Percentiles rank a stretch among this genome's conserved stretches.
phyloP scores from a whole-genome alignment of 2,888 invertebrate species.

The Pseudococcus longispinus region DNA sequence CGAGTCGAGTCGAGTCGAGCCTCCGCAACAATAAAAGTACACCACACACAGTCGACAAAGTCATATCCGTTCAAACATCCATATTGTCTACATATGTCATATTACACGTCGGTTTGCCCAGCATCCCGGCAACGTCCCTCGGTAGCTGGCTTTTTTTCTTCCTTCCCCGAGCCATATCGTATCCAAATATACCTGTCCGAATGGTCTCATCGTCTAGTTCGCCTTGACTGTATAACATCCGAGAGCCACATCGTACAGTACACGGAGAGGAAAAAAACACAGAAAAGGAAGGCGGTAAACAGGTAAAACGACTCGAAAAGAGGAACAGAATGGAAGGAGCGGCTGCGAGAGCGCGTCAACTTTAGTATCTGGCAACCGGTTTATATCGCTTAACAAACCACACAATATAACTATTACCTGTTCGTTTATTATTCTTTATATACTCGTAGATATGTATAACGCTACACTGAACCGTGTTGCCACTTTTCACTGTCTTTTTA shows the following conservation, averaged over 20 bases:
- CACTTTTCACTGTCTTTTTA: neutral
- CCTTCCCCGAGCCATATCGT: neutral
- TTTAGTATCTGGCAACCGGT: slow-evolving; percentile 50
- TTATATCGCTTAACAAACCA: slow-evolving; percentile 53
- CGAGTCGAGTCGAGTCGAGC: too few species aligned
- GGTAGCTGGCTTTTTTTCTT: neutral
- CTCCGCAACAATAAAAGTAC: neutral
- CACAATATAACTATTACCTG: slow-evolving; percentile 55
- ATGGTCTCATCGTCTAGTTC: slow-evolving; percentile 43
- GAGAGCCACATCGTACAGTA: neutral
- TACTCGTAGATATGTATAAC: slow-evolving; percentile 19
- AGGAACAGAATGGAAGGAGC: slow-evolving; percentile 53
- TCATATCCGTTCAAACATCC: neutral
- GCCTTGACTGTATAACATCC: slow-evolving; percentile 47
- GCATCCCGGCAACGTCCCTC: neutral
- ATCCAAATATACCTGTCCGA: slow-evolving; percentile 16
- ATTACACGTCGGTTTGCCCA: neutral
- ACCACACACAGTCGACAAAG: neutral
- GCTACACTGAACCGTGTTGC: neutral
- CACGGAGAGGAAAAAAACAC: neutral
- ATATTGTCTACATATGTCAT: neutral
- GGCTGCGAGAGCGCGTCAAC: slow-evolving; percentile 34
- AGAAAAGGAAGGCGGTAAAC: slow-evolving; percentile 44
- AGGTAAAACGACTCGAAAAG: slow-evolving; percentile 51
- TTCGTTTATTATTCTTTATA: slow-evolving; percentile 49